Evolutionary conservation across 2,113 vertebrate genomes (phyloP), one percentile per base, ranked within the genome.

Genomic region (Burhinus bistriatus): DNA sequence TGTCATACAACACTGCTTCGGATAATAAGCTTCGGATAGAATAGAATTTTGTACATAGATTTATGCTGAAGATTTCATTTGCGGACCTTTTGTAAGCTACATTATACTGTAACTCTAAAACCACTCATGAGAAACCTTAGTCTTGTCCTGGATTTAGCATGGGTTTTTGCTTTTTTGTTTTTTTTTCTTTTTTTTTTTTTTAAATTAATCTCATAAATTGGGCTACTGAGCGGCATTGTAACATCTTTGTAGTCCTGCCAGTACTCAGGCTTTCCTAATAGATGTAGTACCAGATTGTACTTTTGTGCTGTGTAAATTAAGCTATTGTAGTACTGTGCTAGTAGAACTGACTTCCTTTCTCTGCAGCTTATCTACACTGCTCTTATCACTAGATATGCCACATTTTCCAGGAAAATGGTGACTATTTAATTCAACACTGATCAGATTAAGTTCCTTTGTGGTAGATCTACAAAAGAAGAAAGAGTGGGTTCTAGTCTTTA

Each of bases 401-500:
- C 3, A 2, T 90, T 95, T 89, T n/a, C 54, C 29, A 58, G 81
- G 70, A 79, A 95, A 85, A 85, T 8, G 6, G 18, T 83, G 87
- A 83, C 61, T 89, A 0, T 95, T 91, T 93, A 93, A 91, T 94
- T 85, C 70, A 54, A 15, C 49, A 36, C 47, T 77, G 78, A 95
- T 97, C 83, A 91, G 89, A 96, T 97, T 93, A 92, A 70, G 51
- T 91, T 95, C 57, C 54, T 91, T 90, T 95, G 73, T 95, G 73
- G 30, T 75, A 92, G 22, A 77, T 66, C 27, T 87, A 76, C 87
- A 85, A 66, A 94, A 92, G 90, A 89, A 93, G 62, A 77, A 94
- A 77, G 58, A 51, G 40, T 21, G 34, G 47, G n/a, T 86, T 70
- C 44, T 77, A 34, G 84, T 72, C 44, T 78, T 40, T 65, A 70